Percentiles rank a stretch among this genome's conserved stretches.
Conservation (phyloP, 2,797 vertebrate species). For the Aulostomus chinensis region DNA sequence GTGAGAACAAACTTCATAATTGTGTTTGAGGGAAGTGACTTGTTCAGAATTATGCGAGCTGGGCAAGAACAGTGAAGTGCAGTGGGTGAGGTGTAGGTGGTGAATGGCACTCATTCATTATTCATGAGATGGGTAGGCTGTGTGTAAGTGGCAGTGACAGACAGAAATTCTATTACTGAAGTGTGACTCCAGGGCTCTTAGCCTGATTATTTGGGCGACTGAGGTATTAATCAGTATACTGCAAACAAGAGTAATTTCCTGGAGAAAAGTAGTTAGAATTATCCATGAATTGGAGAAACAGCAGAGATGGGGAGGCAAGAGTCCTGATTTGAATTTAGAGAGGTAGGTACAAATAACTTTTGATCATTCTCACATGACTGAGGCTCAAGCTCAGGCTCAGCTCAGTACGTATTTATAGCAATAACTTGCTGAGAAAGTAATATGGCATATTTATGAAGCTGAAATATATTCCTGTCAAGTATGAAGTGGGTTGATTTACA, state of each 20-base stretch:
- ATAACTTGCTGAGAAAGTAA: no score
- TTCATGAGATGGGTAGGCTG: conserved; percentile 73
- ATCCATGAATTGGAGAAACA: conserved; percentile 49
- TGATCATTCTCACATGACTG: no score
- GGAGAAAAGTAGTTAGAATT: conserved; percentile 47
- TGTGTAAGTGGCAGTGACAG: conserved; percentile 64
- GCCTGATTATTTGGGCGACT: conserved; percentile 62
- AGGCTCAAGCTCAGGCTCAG: no score
- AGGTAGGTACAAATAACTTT: conserved; percentile 48
- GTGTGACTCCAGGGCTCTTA: conserved; percentile 58
- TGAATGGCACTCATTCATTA: conserved; percentile 69
- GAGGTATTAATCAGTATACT: conserved; percentile 40
- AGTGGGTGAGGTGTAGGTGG: conserved; percentile 71
- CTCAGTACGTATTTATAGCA: no score
- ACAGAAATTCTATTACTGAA: conserved; percentile 69
- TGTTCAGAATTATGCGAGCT: conserved; percentile 35
- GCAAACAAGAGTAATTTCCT: conserved; percentile 45
- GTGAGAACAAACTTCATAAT: conserved; percentile 3
- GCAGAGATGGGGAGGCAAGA: conserved; percentile 52
- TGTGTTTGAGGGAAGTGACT: conserved; percentile 20
- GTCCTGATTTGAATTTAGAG: conserved; percentile 49
- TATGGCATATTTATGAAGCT: no score
- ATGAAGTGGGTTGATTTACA: no score
- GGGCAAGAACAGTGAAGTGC: conserved; percentile 41
- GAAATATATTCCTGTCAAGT: no score